Evolutionary conservation across 1,140 invertebrate genomes (phyloP), one percentile per base, ranked within the genome.

Genomic region (Manduca sexta): DNA sequence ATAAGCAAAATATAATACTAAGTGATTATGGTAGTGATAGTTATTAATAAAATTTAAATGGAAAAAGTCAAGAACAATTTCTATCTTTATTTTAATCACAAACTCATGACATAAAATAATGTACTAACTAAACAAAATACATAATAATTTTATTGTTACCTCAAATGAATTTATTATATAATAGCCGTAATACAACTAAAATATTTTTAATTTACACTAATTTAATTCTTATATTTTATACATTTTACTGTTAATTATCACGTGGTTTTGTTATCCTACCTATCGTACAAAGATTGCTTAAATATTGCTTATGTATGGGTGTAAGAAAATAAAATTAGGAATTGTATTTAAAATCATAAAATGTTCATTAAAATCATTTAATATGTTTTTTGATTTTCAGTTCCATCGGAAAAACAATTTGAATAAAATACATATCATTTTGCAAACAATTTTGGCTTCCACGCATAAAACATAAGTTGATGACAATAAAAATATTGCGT

Each of bases 61-160:
- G 44, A 33, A 51, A 58, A 35, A 45, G 60, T 67, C 59, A 13
- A 15, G 60, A 73, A 74, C 65, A 74, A 68, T 52, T 67, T 65
- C 53, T 59, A 56, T 70, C 50, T 77, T 76, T 74, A 77, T 76
- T 82, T 76, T 76, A 65, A 74, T 77, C 69, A 78, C 76, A 81
- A 72, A 69, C 64, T 73, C 56, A 56, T 68, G 50, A 72, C 62
- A 70, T 63, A 63, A 56, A 57, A 66, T 56, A 63, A 56, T 57
- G 57, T 68, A 64, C 60, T 65, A 58, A 57, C 55, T 51, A 58
- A 57, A 56, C 49, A 57, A 63, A 63, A 71, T 52, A 55, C 49
- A 61, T 48, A 35, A 35, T 35, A 7, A 35, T 7, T n/a, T 53
- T 63, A 35, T 7, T n/a, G 56, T 63, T 69, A 66, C 64, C 64